phyloP scores from a whole-genome alignment of 2,888 invertebrate species.

The Sminthurinus aureus region DNA sequence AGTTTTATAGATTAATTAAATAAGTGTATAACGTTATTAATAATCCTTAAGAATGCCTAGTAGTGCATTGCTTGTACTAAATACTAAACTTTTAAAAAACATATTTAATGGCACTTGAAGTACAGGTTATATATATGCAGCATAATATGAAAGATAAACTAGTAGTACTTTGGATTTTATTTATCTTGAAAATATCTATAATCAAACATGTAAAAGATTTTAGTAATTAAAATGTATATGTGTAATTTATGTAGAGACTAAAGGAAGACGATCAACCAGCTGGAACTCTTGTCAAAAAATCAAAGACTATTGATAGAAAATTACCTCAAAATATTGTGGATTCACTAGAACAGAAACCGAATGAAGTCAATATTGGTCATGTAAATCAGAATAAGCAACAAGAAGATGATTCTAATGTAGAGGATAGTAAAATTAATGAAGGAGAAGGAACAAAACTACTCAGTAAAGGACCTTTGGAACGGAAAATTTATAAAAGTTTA shows the following conservation, averaged over 20 bases:
- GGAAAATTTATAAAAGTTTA: conserved; percentile 40
- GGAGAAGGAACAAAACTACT: not conserved
- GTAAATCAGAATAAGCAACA: no score
- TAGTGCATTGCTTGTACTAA: no score
- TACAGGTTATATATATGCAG: no score
- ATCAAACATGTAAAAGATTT: no score
- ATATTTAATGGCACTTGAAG: no score
- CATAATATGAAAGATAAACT: no score
- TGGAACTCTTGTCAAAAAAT: not conserved
- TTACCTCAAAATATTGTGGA: conserved; percentile 25
- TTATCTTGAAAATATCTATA: not conserved
- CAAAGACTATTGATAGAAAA: not conserved
- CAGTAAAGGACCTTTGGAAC: not conserved
- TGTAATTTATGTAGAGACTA: not conserved
- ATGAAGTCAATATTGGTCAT: not conserved
- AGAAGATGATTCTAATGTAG: not conserved
- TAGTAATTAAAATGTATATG: no score
- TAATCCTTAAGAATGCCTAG: no score
- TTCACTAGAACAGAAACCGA: conserved; percentile 1
- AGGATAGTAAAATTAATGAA: not conserved
- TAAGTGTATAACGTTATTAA: not conserved
- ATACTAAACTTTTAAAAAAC: not conserved
- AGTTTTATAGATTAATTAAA: not conserved
- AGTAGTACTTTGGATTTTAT: not conserved
- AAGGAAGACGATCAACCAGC: not conserved